phyloP scores from a whole-genome alignment of 1,140 invertebrate genomes.

The Oscheius sp. region DNA sequence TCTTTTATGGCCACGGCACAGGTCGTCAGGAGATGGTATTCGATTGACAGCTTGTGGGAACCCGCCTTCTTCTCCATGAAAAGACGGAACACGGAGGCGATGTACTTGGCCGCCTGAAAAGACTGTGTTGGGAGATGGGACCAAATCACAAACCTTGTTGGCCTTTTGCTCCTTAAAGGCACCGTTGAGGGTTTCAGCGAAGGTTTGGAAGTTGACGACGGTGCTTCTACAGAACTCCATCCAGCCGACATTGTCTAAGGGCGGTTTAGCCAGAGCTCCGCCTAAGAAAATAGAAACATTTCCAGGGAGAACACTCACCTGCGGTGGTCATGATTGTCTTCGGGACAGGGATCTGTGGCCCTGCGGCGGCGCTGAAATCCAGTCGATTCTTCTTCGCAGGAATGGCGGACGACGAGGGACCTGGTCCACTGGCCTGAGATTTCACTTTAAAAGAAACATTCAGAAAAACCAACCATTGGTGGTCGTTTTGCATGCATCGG shows the following conservation, averaged over 20 bases:
- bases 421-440: background rate
- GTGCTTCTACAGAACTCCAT: background rate
- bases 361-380: background rate
- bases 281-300: no score
- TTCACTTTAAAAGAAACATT: background rate
- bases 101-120: background rate
- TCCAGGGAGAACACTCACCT: no score
- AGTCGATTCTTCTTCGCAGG: background rate
- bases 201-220: background rate
- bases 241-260: background rate
- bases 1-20: background rate
- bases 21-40: background rate
- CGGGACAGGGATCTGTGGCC: no score
- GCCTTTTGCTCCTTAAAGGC: background rate
- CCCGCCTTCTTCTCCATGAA: background rate
- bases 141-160: background rate
- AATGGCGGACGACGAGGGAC: background rate
- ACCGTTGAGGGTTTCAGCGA: background rate
- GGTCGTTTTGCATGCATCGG: background rate
- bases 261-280: background rate
- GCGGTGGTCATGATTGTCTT: no score
- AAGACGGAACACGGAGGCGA: background rate
- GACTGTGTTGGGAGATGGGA: background rate
- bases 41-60: background rate
- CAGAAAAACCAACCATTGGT: background rate